Percentiles rank a stretch among this genome's conserved stretches.
phyloP scores from a whole-genome alignment of 1,140 invertebrate genomes.

The Holcopasites calliopsidis region DNA sequence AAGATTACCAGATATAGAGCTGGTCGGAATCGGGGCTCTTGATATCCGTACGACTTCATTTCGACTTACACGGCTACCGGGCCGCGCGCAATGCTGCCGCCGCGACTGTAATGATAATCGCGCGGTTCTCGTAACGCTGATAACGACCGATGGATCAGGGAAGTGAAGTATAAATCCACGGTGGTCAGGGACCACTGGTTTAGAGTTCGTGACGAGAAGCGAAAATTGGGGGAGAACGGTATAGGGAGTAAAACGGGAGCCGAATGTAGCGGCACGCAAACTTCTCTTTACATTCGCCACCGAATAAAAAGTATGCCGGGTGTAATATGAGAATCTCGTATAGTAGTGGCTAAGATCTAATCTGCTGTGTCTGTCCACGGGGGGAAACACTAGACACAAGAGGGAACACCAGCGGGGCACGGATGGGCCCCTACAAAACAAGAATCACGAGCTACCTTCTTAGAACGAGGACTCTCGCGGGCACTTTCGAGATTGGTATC shows the following conservation, averaged over 20 bases:
- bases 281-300: constrained; percentile 48
- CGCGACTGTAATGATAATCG: constrained; percentile 70
- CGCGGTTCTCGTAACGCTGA: constrained; percentile 63
- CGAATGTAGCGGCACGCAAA: constrained; percentile 65
- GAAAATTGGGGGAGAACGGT: background rate
- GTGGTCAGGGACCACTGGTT: background rate
- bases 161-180: background rate
- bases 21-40: constrained; percentile 37
- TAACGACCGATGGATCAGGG: constrained; percentile 14
- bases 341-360: constrained; percentile 77
- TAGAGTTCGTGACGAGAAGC: background rate
- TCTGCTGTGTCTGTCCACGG: constrained; percentile 73
- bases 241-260: constrained; percentile 70
- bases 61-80: constrained; percentile 45
- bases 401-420: constrained; percentile 54
- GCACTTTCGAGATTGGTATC: constrained; percentile 50
- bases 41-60: constrained; percentile 65
- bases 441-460: constrained; percentile 65
- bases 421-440: constrained; percentile 60
- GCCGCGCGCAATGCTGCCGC: constrained; percentile 30
- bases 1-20: constrained; percentile 70
- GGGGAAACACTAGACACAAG: constrained; percentile 75
- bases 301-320: constrained; percentile 66
- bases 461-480: constrained; percentile 54
- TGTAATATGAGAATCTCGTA: constrained; percentile 77